A percentile compares a stretch with the other conserved stretches of the same genome.
These are phyloP conservation scores for Pteruthius melanotis DNA, from an alignment of 2,113 vertebrate genomes.

Conservation along the genomic window DNA sequence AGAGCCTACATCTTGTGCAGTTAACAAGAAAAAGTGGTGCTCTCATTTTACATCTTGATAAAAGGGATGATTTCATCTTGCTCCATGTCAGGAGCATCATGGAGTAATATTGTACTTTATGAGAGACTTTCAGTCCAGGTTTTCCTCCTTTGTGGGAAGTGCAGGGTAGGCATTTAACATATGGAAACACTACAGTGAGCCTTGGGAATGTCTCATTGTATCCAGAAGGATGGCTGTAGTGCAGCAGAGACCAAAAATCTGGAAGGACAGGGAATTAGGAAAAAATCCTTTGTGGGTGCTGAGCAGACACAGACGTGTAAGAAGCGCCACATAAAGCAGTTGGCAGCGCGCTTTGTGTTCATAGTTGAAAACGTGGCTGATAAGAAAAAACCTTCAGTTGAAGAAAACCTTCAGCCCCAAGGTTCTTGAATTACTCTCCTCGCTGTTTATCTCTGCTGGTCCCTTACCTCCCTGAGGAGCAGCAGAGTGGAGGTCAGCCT, in stretches of 20 bases:
- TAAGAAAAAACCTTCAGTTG: not conserved
- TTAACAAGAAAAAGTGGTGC: not conserved
- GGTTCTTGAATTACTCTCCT: not conserved
- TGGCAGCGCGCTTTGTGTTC: not conserved
- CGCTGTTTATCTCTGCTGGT: not conserved
- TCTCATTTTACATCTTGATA: not conserved
- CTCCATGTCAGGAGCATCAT: not conserved
- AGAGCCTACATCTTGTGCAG: not conserved
- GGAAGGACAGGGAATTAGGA: not conserved
- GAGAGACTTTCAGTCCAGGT: not conserved
- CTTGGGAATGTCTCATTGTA: not conserved
- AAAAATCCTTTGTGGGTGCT: not conserved
- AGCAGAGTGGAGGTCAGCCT: not conserved
- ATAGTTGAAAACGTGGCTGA: not conserved
- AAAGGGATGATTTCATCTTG: constrained; percentile 27
- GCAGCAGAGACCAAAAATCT: not conserved
- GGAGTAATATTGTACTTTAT: constrained; percentile 1
- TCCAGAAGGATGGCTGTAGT: not conserved
- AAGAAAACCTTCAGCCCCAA: not conserved
- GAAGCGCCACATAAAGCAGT: not conserved
- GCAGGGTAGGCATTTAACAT: not conserved
- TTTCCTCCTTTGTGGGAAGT: not conserved
- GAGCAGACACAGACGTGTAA: not conserved
- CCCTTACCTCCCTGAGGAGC: not conserved
- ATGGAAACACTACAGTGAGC: not conserved